Evolutionary conservation across 2,113 vertebrate species (phyloP).

Genomic region (Pseudorasbora parva): DNA sequence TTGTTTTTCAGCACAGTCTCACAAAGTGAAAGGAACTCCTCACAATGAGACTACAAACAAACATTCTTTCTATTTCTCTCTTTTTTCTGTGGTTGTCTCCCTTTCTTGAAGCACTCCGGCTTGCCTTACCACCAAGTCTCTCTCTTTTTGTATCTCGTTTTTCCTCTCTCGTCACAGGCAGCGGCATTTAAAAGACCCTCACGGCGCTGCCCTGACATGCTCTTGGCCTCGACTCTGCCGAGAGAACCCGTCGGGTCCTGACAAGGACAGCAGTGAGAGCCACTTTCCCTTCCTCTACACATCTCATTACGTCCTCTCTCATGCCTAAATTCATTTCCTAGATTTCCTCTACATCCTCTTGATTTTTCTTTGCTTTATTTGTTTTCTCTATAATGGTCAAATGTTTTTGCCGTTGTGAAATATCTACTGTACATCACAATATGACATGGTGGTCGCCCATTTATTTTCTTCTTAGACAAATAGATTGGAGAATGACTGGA

Average conservation of each 20-base stretch:
- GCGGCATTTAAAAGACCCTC: conserved; percentile 45
- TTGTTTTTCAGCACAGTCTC: conserved; percentile 11
- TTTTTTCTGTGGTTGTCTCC: neutral
- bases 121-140: neutral
- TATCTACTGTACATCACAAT: neutral
- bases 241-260: neutral
- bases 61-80: neutral
- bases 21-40: conserved; percentile 5
- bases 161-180: neutral
- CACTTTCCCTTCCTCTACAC: neutral
- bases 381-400: neutral
- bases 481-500: neutral
- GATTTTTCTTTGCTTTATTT: neutral
- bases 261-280: conserved; percentile 15
- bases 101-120: neutral
- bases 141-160: neutral
- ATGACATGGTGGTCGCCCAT: neutral
- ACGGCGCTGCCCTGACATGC: conserved; percentile 31
- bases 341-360: conserved; percentile 1
- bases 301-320: neutral
- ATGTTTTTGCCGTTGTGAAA: neutral
- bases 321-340: neutral
- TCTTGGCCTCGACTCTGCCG: conserved; percentile 35
- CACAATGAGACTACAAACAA: neutral
- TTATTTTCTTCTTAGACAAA: neutral